Base-by-base conservation (phyloP, 2,888 invertebrate genomes). In the Athetis lepigone region DNA sequence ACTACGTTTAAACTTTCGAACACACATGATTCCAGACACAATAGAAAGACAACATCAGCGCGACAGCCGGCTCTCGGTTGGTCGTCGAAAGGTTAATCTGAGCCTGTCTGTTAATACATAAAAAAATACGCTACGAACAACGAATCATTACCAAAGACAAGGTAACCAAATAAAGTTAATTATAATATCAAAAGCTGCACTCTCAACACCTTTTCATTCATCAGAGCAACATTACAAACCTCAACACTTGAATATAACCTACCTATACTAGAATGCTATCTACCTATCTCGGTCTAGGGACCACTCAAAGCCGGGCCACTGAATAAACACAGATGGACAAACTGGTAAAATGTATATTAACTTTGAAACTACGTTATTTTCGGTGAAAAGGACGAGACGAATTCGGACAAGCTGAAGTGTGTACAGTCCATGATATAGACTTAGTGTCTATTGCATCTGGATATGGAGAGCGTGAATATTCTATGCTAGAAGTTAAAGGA, bases 301-400 rank as follows among this genome's bases (percentile, higher is more conserved):
- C 36, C 29, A 25, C 39, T 68, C 57, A 54, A 71, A 68, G 49
- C 55, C 46, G 21, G 50, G 43, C 61, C 37, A 68, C 75, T 71
- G 75, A 62, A 62, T 55, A 71, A 68, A 74, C 46, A 68, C 56
- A 62, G 61, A 68, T 68, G 50, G 57, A 62, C 68, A 57, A 50
- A 50, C 75, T 39, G 52, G 45, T 74, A 67, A 68, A 74, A 71
- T 36, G 50, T 58, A 57, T 71, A 57, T 71, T 68, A 68, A 69
- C 74, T 68, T 61, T 74, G 69, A 61, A 68, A 74, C 71, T 74
- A 54, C 45, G 54, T 74, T 74, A 74, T 50, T 68, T 71, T 57
- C 56, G 39, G n/a, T 42, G 47, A 54, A 68, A 57, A 71, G 56
- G 69, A 49, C 52, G 43, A 68, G 50, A 59, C 67, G 37, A 70